Percentiles rank a stretch among this genome's conserved stretches.
Evolutionary conservation across 1,140 invertebrate species (phyloP).

Genomic region (Cotesia typhae): DNA sequence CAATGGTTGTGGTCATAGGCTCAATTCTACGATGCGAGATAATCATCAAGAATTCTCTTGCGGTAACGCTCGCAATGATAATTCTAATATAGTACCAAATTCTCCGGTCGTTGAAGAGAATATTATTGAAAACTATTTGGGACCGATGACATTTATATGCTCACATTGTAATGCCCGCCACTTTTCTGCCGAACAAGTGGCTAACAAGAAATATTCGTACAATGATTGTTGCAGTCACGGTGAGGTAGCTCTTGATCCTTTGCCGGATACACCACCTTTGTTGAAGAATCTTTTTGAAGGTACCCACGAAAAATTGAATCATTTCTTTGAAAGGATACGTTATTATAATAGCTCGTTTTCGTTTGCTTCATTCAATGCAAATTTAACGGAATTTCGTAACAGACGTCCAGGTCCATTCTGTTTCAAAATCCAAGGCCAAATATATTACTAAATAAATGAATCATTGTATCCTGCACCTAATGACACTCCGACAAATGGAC

Average conservation of each 20-base stretch:
- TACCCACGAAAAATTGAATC: slow-evolving; percentile 15
- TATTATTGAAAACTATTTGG: slow-evolving; percentile 4
- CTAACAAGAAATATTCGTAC: slow-evolving; percentile 12
- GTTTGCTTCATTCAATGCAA: slow-evolving; percentile 31
- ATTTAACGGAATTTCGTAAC: slow-evolving; percentile 24
- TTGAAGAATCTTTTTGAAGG: slow-evolving; percentile 19
- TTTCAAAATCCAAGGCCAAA: slow-evolving; percentile 23
- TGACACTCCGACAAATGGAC: slow-evolving; percentile 15
- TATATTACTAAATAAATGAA: slow-evolving; percentile 9
- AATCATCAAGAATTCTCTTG: too few species aligned
- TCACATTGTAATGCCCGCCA: slow-evolving; percentile 17
- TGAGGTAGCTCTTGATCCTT: not conserved
- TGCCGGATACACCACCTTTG: slow-evolving; percentile 12
- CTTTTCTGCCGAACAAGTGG: slow-evolving; percentile 27
- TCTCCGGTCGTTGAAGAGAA: not conserved
- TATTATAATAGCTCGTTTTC: slow-evolving; percentile 23
- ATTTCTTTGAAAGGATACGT: slow-evolving; percentile 29
- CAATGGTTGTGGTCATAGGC: too few species aligned
- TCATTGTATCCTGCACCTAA: not conserved
- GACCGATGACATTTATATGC: slow-evolving; percentile 14
- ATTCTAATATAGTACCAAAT: too few species aligned
- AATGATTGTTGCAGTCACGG: slow-evolving; percentile 31
- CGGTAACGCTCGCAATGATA: too few species aligned
- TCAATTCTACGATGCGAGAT: too few species aligned
- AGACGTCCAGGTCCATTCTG: slow-evolving; percentile 17